Percentiles rank a stretch among this genome's conserved stretches.
These are phyloP conservation scores for Basileuterus tristriatus DNA, from an alignment of 2,797 vertebrate species.

Conservation along the genomic window DNA sequence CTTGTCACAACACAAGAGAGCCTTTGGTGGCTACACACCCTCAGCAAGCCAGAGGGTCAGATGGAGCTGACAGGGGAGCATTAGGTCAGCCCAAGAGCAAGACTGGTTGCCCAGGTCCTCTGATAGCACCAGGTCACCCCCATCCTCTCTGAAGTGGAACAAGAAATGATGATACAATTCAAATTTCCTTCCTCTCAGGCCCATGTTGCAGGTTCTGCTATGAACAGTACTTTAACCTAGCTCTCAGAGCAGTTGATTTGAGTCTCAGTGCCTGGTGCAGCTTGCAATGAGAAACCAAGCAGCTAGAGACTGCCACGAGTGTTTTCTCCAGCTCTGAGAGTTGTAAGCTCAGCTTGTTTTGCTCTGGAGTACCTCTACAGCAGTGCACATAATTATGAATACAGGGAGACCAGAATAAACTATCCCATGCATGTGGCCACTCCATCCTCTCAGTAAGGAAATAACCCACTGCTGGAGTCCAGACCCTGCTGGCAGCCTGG, in stretches of 20 bases:
- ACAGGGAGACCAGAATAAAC: not conserved
- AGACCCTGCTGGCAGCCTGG: conserved; percentile 43
- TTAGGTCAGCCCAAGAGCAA: not conserved
- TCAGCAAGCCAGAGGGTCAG: not conserved
- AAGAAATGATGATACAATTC: not conserved
- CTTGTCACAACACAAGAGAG: not conserved
- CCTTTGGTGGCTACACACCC: not conserved
- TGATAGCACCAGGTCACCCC: not conserved
- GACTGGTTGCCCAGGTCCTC: not conserved
- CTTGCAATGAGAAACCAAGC: not conserved
- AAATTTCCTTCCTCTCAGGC: not conserved
- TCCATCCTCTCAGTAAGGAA: conserved; percentile 19
- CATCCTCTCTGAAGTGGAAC: not conserved
- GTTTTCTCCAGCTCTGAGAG: not conserved
- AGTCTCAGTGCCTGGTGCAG: not conserved
- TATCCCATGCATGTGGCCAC: not conserved
- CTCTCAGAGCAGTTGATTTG: not conserved
- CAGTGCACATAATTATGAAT: not conserved
- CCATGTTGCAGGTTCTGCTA: not conserved
- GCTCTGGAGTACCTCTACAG: conserved; percentile 7
- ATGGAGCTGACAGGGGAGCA: rapidly evolving
- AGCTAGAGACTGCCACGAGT: not conserved
- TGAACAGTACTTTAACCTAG: not conserved
- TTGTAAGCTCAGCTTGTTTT: conserved; percentile 2
- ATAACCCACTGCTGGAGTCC: conserved; percentile 61